Base-by-base conservation (phyloP, 2,888 invertebrate genomes). In the Nymphalis urticae region DNA sequence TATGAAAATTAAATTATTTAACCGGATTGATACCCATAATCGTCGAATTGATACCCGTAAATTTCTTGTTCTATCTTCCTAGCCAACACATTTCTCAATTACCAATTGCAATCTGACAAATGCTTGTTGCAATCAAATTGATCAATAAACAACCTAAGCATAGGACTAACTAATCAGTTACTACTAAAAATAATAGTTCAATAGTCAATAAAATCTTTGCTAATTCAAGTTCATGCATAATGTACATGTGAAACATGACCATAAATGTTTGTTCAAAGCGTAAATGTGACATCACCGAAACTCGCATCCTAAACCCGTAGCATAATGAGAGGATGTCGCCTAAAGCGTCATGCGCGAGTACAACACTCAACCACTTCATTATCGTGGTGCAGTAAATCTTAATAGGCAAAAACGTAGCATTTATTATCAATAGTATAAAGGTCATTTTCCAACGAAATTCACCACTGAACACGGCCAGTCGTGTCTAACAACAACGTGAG, bases 291-390 rank as follows among this genome's bases (percentile, higher is more conserved):
- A 62, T 63, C 48, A 51, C 67, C 67, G 63, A 67, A 56, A 47
- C 64, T 51, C 60, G 47, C 51, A 66, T 62, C 66, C 62, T 62
- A 62, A 67, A 48, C 56, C 58, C 61, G 53, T 62, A 24, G 62
- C 68, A 53, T 71, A 68, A 71, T 64, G 68, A 64, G 64, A 64
- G 62, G 68, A 71, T 62, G 58, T 53, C 64, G 70, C 62, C 64
- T 63, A 64, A 67, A 67, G 67, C 67, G 63, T 62, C 66, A 62
- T 59, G 58, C 68, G 62, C 68, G 64, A 59, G n/a, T 58, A 61
- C 61, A 66, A 54, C 65, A 51, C 58, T 68, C 68, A 32, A 68
- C 70, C 62, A 71, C 70, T 71, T 71, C 65, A 71, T 68, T 71
- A 71, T n/a, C 48, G 48, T 51, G 60, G 61, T 54, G 51, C 68